Evolutionary conservation across 2,113 vertebrate species (phyloP).

Genomic region (Callocephalon fimbriatum): DNA sequence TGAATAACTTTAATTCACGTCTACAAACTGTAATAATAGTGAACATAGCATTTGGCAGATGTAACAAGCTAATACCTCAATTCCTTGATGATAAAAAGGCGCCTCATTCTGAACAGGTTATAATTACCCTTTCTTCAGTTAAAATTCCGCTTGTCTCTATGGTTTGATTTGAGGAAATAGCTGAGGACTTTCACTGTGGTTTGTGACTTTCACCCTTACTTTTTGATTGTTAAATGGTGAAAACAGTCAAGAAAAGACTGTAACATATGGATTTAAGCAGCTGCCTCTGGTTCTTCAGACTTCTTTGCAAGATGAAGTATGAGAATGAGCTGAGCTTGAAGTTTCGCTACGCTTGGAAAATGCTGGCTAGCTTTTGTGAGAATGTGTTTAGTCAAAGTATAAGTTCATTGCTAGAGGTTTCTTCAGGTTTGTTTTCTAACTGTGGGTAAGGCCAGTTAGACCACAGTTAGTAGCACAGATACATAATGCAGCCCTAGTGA

Average conservation of each 20-base stretch:
- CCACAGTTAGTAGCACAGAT: not conserved
- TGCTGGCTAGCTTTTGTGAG: not conserved
- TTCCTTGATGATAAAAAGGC: not conserved
- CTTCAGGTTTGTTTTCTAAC: not conserved
- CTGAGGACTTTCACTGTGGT: not conserved
- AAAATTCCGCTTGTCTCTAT: not conserved
- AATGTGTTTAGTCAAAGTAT: rapidly evolving
- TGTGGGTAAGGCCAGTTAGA: not conserved
- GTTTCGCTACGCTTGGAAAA: not conserved
- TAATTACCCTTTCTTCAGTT: not conserved
- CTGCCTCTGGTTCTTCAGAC: not conserved
- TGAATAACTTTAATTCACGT: not conserved
- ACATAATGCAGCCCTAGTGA: not conserved
- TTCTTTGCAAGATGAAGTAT: not conserved
- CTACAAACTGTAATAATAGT: not conserved
- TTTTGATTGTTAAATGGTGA: not conserved
- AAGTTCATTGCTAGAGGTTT: not conserved
- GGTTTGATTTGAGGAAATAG: not conserved
- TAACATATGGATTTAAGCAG: not conserved
- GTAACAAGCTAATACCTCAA: not conserved
- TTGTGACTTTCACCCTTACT: not conserved
- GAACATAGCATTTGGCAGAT: not conserved
- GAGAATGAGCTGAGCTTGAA: not conserved
- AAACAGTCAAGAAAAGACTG: not conserved
- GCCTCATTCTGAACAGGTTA: not conserved